phyloP scores from a whole-genome alignment of 1,140 invertebrate species.

The Drosophila lini region DNA sequence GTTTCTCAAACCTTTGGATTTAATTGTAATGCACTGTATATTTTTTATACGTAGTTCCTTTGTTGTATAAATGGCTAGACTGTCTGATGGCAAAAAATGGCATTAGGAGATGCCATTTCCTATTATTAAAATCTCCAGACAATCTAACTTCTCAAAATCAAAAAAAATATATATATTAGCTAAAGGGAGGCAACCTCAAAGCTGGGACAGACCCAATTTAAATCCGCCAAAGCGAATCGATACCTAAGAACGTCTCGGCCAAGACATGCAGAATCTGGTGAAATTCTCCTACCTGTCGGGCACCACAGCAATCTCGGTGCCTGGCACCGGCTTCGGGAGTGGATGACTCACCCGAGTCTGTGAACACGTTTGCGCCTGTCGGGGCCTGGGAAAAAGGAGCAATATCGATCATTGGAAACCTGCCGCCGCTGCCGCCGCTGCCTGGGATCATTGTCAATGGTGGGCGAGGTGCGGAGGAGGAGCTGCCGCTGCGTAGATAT shows the following conservation, averaged over 20 bases:
- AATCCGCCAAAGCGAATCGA: slow-evolving; percentile 24
- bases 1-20: background rate
- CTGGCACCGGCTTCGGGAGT: slow-evolving; percentile 28
- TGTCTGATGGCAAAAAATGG: background rate
- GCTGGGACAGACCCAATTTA: slow-evolving; percentile 10
- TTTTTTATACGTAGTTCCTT: background rate
- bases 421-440: slow-evolving; percentile 5
- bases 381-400: slow-evolving; percentile 71
- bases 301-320: slow-evolving; percentile 31
- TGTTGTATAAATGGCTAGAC: background rate
- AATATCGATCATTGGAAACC: slow-evolving; percentile 35
- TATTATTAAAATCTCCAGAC: background rate
- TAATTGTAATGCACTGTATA: background rate
- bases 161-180: background rate
- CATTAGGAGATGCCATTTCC: background rate
- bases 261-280: slow-evolving; percentile 64
- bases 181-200: background rate
- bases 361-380: slow-evolving; percentile 65
- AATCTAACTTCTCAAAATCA: background rate
- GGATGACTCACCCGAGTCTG: slow-evolving; percentile 56
- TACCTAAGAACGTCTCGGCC: slow-evolving; percentile 29
- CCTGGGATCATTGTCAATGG: slow-evolving; percentile 31
- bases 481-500: slow-evolving; percentile 29
- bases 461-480: background rate
- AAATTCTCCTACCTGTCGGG: slow-evolving; percentile 54